Evolutionary conservation across 2,888 invertebrate genomes (phyloP).

Genomic region (Pheosia gnoma): DNA sequence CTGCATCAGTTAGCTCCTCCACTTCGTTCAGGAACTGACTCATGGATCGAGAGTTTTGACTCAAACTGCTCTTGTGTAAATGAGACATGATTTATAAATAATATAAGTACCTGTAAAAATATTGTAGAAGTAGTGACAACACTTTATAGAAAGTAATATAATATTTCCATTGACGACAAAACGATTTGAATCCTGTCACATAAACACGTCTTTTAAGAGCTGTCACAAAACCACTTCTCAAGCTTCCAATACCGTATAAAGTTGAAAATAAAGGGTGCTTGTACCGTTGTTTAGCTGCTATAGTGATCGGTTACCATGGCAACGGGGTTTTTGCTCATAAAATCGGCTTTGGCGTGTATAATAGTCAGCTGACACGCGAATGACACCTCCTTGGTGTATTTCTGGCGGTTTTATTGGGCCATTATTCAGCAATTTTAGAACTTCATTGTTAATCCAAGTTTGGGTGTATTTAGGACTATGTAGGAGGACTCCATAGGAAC

Average conservation of each 20-base stretch:
- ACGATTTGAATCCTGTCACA: not conserved
- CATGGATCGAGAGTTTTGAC: conserved; percentile 60
- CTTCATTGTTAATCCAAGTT: not conserved
- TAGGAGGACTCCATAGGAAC: no score
- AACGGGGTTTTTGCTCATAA: not conserved
- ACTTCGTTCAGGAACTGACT: conserved; percentile 55
- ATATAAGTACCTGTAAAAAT: not conserved
- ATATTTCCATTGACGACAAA: not conserved
- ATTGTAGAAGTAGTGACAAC: no score
- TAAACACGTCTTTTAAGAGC: not conserved
- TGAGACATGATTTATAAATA: conserved; percentile 24
- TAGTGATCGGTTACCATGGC: not conserved
- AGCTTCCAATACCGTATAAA: not conserved
- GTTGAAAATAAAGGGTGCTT: not conserved
- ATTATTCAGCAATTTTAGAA: not conserved
- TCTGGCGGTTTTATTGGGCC: not conserved
- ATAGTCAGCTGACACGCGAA: not conserved
- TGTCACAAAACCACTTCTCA: not conserved
- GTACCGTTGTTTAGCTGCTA: not conserved
- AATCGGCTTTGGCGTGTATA: not conserved
- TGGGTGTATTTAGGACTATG: no score
- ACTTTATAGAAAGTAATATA: no score
- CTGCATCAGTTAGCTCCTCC: conserved; percentile 62
- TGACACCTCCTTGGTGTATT: not conserved
- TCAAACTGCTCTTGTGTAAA: conserved; percentile 49